Conservation (phyloP, 1,140 invertebrate genomes). For the Venturia canescens region DNA sequence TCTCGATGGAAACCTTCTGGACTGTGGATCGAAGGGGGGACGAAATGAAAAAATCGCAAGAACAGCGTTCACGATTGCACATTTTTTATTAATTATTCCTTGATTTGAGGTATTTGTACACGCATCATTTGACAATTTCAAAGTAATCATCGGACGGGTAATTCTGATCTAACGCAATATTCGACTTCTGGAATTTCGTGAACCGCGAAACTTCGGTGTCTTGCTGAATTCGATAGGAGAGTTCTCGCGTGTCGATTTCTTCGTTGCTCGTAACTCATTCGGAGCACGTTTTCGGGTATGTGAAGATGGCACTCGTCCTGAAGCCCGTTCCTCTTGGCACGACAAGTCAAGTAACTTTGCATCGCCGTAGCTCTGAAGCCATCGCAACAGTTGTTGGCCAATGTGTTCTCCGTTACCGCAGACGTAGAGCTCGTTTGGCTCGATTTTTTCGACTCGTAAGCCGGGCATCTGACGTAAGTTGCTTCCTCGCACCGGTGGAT, state of each 20-base stretch:
- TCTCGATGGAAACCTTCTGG: not conserved
- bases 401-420: slow-evolving; percentile 4
- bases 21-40: slow-evolving; percentile 10
- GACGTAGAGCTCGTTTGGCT: slow-evolving; percentile 13
- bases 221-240: not conserved
- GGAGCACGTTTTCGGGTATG: slow-evolving; percentile 36
- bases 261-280: slow-evolving; percentile 42
- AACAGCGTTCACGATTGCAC: not conserved
- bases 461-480: slow-evolving; percentile 9
- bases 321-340: slow-evolving; percentile 59
- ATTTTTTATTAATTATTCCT: not conserved
- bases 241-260: slow-evolving; percentile 40
- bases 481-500: slow-evolving; percentile 18
- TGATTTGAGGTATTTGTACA: not conserved
- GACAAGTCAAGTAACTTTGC: slow-evolving; percentile 53
- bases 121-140: not conserved
- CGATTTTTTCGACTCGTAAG: slow-evolving; percentile 31
- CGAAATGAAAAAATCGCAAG: not conserved
- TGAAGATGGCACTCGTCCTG: slow-evolving; percentile 58
- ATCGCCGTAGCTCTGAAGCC: slow-evolving; percentile 50
- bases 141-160: not conserved
- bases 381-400: slow-evolving; percentile 41
- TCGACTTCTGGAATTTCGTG: not conserved
- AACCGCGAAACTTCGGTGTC: not conserved
- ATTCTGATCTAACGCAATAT: slow-evolving; percentile 32